Percentiles rank a stretch among this genome's conserved stretches.
Conservation (phyloP, 2,888 invertebrate genomes). For the Linnaemya vulpina region DNA sequence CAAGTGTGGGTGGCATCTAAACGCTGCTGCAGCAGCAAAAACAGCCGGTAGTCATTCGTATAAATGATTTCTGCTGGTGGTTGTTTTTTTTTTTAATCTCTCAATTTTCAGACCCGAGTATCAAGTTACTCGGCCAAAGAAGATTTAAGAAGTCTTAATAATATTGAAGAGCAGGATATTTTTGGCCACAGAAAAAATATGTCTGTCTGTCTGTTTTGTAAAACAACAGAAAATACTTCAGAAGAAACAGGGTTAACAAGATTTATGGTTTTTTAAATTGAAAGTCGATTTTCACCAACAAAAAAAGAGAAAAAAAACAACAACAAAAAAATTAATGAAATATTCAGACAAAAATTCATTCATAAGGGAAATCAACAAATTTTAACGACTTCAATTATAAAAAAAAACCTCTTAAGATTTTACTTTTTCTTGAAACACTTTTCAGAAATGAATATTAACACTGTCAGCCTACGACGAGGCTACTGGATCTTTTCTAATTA, state of each 20-base stretch:
- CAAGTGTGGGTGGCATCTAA: constrained; percentile 69
- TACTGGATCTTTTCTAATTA: no score
- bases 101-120: constrained; percentile 63
- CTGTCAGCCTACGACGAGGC: no score
- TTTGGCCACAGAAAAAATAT: background rate
- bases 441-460: no score
- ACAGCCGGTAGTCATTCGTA: constrained; percentile 34
- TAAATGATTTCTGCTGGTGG: constrained; percentile 24
- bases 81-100: constrained; percentile 60
- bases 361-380: background rate
- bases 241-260: constrained; percentile 68
- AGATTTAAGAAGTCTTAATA: constrained; percentile 25
- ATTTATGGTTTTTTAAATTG: constrained; percentile 68
- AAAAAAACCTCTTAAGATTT: background rate
- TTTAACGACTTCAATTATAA: background rate
- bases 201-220: constrained; percentile 22
- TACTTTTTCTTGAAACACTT: no score
- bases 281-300: constrained; percentile 48
- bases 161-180: constrained; percentile 16
- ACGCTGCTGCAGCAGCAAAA: constrained; percentile 32
- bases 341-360: background rate
- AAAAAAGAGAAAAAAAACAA: background rate
- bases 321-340: constrained; percentile 1
- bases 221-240: constrained; percentile 31
- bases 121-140: constrained; percentile 58